Conservation (phyloP, 2,888 invertebrate genomes). For the Sipunculus nudus region DNA sequence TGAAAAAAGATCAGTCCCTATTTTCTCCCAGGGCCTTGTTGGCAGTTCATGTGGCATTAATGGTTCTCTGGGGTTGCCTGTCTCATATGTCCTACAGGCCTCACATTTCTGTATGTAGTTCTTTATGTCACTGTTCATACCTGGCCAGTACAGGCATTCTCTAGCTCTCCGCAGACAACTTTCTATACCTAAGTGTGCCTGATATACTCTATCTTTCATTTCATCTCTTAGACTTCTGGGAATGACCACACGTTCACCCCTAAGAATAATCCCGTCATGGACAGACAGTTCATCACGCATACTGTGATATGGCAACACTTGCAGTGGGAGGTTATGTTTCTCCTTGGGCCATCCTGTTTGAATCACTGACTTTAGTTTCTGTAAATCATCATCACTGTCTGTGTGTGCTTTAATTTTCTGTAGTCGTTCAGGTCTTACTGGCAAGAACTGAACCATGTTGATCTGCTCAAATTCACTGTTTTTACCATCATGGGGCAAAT, state of each 20-base stretch:
- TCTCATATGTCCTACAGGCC: conserved; percentile 3
- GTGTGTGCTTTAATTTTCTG: conserved; percentile 13
- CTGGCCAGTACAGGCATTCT: conserved; percentile 21
- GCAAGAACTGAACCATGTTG: conserved; percentile 1
- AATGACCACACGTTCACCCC: conserved; percentile 3
- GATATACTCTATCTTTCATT: conserved; percentile 7
- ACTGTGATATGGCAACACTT: conserved; percentile 1
- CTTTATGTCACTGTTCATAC: conserved; percentile 17
- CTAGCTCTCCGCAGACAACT: conserved; percentile 17
- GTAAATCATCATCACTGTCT: conserved; percentile 2
- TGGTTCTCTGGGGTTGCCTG: conserved; percentile 22
- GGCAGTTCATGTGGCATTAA: conserved; percentile 22
- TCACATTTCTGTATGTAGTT: conserved; percentile 8
- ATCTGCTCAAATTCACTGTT: background rate
- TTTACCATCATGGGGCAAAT: too few species aligned
- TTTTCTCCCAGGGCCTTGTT: conserved; percentile 30
- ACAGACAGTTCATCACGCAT: conserved; percentile 7
- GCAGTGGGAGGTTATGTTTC: too few species aligned
- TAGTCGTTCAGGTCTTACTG: conserved; percentile 6
- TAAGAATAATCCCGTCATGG: conserved; percentile 3
- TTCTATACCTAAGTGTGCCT: conserved; percentile 17
- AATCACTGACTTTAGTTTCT: background rate
- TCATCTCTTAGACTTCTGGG: background rate
- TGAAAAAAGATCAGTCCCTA: conserved; percentile 30
- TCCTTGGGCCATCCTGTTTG: background rate